These are phyloP conservation scores for Lepus americanus DNA, from an alignment of 2,113 vertebrate genomes.

Conservation along the genomic window DNA sequence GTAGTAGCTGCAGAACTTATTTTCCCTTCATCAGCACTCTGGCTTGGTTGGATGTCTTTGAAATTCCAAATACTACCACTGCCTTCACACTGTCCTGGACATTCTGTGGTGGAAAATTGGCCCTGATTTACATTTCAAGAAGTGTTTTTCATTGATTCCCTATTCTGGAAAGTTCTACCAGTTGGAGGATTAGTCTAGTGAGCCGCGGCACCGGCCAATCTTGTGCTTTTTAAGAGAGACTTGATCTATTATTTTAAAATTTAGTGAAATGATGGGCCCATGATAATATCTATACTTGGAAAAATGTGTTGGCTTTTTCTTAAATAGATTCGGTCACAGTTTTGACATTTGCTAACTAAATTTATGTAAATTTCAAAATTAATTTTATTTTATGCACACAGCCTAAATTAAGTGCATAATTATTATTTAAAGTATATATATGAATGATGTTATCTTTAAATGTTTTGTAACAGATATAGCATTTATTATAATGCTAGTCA, in stretches of 20 bases:
- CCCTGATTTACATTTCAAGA: neutral
- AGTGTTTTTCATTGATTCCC: neutral
- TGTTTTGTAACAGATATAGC: neutral
- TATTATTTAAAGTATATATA: neutral
- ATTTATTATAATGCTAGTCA: neutral
- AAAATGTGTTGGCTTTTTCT: neutral
- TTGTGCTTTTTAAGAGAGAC: neutral
- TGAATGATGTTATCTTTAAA: neutral
- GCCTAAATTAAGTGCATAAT: neutral
- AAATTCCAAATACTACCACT: neutral
- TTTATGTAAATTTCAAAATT: neutral
- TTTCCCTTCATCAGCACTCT: neutral
- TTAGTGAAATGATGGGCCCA: neutral
- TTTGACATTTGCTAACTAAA: neutral
- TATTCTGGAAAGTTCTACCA: no score
- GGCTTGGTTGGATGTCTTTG: neutral
- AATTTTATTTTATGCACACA: neutral
- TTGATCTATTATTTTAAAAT: neutral
- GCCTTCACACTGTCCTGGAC: neutral
- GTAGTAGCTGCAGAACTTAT: neutral
- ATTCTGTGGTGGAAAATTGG: neutral
- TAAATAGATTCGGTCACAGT: slow-evolving; percentile 8
- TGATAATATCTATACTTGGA: neutral
- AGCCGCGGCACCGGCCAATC: no score
- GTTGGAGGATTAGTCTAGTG: no score